These are phyloP conservation scores for Caenorhabditis latens DNA, from an alignment of 1,140 invertebrate genomes.

Conservation along the genomic window DNA sequence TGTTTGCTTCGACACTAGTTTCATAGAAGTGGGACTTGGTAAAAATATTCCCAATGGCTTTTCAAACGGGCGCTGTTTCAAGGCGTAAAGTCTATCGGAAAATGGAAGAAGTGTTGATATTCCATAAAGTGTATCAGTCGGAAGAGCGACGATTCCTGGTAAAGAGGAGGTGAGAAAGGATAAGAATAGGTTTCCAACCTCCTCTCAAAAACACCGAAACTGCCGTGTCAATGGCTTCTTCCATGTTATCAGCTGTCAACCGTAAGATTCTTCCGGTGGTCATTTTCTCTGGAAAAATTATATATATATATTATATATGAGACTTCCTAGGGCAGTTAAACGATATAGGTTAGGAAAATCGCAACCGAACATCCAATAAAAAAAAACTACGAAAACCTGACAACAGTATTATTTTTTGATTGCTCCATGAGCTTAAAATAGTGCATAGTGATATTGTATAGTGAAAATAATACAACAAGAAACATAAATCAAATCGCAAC, in stretches of 20 bases:
- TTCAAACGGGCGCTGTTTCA: constrained; percentile 58
- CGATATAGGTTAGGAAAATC: no score
- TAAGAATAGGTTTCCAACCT: constrained; percentile 20
- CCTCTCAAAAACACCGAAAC: constrained; percentile 52
- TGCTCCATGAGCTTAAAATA: no score
- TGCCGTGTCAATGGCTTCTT: constrained; percentile 57
- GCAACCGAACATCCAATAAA: not conserved
- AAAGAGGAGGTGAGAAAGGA: not conserved
- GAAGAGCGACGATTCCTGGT: constrained; percentile 59
- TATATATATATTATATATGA: no score
- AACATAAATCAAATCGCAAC: not conserved
- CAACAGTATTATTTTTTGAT: no score
- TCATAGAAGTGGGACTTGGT: constrained; percentile 35
- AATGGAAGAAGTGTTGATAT: constrained; percentile 62
- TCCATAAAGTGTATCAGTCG: constrained; percentile 67
- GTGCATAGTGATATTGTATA: no score
- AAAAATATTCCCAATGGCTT: constrained; percentile 67
- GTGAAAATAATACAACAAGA: constrained; percentile 12
- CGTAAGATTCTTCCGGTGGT: constrained; percentile 13
- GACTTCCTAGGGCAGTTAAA: not conserved
- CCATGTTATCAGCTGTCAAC: constrained; percentile 43
- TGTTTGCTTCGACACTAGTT: constrained; percentile 42
- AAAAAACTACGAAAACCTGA: not conserved
- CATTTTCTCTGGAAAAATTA: not conserved
- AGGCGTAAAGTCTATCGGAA: constrained; percentile 62